Percentiles rank a stretch among this genome's conserved stretches.
Conservation (phyloP, 2,888 invertebrate genomes). For the Scaptodrosophila latifasciaeformis region DNA sequence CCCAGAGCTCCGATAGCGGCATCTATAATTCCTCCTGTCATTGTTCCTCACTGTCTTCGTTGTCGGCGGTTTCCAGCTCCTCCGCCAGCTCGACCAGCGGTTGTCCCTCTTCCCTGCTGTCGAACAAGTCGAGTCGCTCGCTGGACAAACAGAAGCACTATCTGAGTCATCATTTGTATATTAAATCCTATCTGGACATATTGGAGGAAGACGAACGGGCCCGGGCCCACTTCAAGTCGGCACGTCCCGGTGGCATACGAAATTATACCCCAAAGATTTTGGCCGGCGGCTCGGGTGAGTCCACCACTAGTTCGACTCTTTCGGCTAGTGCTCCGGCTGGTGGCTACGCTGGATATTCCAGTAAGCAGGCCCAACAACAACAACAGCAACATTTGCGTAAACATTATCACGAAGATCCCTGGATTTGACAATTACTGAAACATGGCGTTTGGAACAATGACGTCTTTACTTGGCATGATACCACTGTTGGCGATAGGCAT, state of each 20-base stretch:
- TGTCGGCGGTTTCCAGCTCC: constrained; percentile 74
- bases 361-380: constrained; percentile 3
- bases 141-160: constrained; percentile 75
- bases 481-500: constrained; percentile 88
- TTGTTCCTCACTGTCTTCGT: constrained; percentile 62
- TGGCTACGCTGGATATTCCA: constrained; percentile 35
- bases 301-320: constrained; percentile 26
- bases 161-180: constrained; percentile 77
- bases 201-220: constrained; percentile 76
- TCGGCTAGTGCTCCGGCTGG: constrained; percentile 58
- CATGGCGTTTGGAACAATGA: constrained; percentile 79
- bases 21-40: constrained; percentile 71
- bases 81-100: constrained; percentile 71
- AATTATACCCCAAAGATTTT: constrained; percentile 84
- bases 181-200: constrained; percentile 77
- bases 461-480: constrained; percentile 84
- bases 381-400: constrained; percentile 1
- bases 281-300: constrained; percentile 56
- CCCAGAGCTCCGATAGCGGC: constrained; percentile 71
- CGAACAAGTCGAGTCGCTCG: constrained; percentile 69
- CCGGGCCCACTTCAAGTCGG: constrained; percentile 75
- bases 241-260: constrained; percentile 80
- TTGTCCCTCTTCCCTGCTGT: constrained; percentile 50
- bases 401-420: constrained; percentile 77
- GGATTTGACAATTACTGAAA: constrained; percentile 78